Conservation (phyloP, 2,797 vertebrate species). For the Tauraco hartlaubi region DNA sequence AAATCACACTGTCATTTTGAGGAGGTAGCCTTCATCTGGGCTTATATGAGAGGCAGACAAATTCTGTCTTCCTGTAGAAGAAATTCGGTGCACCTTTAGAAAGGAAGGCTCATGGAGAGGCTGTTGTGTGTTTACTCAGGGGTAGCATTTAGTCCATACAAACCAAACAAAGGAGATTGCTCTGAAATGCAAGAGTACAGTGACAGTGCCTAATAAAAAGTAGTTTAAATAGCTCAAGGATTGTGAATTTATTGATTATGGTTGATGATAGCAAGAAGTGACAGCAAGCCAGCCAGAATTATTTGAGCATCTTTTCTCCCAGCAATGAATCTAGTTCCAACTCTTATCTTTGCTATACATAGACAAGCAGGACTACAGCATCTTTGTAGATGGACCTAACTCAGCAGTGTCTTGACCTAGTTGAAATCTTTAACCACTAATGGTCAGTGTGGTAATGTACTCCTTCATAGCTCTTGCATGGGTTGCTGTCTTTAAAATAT, state of each 20-base stretch:
- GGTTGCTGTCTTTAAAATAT: neutral
- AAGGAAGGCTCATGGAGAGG: neutral
- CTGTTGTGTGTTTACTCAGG: neutral
- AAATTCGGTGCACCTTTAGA: neutral
- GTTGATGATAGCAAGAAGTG: neutral
- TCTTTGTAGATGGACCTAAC: neutral
- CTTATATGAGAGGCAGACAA: neutral
- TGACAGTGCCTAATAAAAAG: neutral
- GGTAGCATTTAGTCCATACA: neutral
- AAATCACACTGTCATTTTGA: neutral
- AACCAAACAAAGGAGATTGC: neutral
- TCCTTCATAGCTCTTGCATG: neutral
- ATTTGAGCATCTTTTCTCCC: neutral
- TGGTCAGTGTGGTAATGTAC: neutral
- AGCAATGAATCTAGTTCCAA: neutral
- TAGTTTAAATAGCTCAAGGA: neutral
- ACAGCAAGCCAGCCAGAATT: neutral
- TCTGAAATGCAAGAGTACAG: neutral
- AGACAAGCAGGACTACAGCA: neutral
- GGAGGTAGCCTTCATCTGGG: neutral
- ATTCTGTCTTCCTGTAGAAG: neutral
- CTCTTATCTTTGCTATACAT: neutral
- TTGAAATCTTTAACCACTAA: neutral
- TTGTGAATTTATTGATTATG: neutral
- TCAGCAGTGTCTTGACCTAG: neutral